Base-by-base conservation (phyloP, 2,888 invertebrate genomes). In the Panopea generosa region DNA sequence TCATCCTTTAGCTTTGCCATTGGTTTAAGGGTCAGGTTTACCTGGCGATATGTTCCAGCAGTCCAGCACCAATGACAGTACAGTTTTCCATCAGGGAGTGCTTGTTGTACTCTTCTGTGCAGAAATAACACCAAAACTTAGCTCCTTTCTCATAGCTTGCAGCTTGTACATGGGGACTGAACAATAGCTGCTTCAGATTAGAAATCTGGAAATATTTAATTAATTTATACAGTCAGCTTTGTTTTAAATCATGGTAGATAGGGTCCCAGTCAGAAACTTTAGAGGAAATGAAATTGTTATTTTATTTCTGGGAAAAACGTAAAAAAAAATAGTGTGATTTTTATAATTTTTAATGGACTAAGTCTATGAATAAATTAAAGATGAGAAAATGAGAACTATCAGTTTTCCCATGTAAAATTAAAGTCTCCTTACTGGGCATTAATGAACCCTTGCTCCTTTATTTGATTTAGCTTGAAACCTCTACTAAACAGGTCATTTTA, bases 41-140 rank as follows among this genome's bases (percentile, higher is more conserved):
- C 89, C 84, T 83, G 33, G 85, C 75, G 47, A 89, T 77, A 59
- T 90, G 90, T 40, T 81, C 75, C 2, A 90, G 45, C 7, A 90
- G 29, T 7, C 85, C 85, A 22, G 82, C 86, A 60, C 74, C 79
- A 24, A 84, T 73, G 0, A 88, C 67, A 18, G 77, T 75, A 62
- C 83, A 85, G 14, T 72, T 57, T 18, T 84, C 86, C 14, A 82
- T 24, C 14, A 49, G 27, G 11, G 71, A 61, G 69, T 90, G 89
- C 43, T 84, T 86, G 9, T 60, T 50, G 7, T 83, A 68, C 49
- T 89, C 87, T n/a, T 49, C 60, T 22, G 62, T 81, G 85, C 90
- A 90, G 69, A 89, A 90, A 71, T 89, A 89, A 72, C 90, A 90
- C 90, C 90, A 90, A 60, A 87, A 84, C 47, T 82, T 84, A 3